Evolutionary conservation across 2,113 vertebrate species (phyloP).

Genomic region (Falco punctatus): DNA sequence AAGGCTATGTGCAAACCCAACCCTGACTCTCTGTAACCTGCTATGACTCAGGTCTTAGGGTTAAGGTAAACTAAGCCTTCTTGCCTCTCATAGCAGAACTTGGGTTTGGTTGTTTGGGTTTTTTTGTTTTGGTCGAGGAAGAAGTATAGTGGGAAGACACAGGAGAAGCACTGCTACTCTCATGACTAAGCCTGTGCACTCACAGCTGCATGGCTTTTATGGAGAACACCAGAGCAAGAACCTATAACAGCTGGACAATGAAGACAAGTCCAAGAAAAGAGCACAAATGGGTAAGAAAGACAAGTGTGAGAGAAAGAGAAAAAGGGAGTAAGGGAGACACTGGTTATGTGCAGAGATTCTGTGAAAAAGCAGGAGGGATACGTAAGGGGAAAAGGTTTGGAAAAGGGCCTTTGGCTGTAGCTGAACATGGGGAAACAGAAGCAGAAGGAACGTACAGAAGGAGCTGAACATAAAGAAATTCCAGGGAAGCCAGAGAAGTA

Average conservation of each 20-base stretch:
- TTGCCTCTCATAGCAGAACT: neutral
- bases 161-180: neutral
- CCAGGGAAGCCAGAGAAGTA: neutral
- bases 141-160: neutral
- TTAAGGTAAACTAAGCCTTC: neutral
- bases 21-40: neutral
- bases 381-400: neutral
- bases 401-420: neutral
- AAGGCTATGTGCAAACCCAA: neutral
- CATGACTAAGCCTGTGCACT: neutral
- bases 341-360: neutral
- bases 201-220: neutral
- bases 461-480: neutral
- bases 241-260: neutral
- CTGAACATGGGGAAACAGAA: neutral
- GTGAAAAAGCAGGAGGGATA: neutral
- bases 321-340: neutral
- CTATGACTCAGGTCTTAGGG: neutral
- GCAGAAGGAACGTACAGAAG: neutral
- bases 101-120: neutral
- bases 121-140: neutral
- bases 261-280: neutral
- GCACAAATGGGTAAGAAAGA: neutral
- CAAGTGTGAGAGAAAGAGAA: neutral
- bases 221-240: neutral